These are phyloP conservation scores for Microctenopoma steveboyesi DNA, from an alignment of 2,797 vertebrate genomes.

Conservation along the genomic window DNA sequence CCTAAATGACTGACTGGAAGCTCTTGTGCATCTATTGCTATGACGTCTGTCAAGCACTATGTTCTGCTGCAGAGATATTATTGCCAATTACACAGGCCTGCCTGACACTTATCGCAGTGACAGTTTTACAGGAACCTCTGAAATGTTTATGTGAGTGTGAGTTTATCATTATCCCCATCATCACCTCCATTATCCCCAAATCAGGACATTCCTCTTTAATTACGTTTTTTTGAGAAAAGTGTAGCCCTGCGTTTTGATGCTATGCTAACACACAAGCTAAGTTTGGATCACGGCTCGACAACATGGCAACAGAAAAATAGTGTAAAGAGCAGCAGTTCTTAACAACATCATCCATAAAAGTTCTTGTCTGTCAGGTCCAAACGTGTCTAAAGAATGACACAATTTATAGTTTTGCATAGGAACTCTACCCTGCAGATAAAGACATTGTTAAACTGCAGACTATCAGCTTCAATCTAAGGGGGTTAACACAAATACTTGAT, in stretches of 20 bases:
- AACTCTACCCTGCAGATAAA: no score
- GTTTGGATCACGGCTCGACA: slow-evolving; percentile 64
- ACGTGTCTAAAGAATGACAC: no score
- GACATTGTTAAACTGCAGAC: no score
- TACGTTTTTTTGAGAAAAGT: not conserved
- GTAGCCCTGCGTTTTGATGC: slow-evolving; percentile 48
- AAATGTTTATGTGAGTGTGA: slow-evolving; percentile 52
- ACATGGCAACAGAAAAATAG: slow-evolving; percentile 48
- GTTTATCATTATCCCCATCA: slow-evolving; percentile 54
- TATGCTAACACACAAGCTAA: slow-evolving; percentile 52
- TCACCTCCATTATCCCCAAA: slow-evolving; percentile 31
- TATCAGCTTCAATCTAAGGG: no score
- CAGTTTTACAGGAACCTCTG: slow-evolving; percentile 41
- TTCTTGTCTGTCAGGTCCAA: slow-evolving; percentile 10
- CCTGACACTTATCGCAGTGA: slow-evolving; percentile 40
- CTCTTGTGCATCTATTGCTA: slow-evolving; percentile 11
- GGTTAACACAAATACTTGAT: no score
- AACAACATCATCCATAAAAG: slow-evolving; percentile 38
- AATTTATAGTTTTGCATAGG: no score
- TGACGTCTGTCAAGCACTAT: slow-evolving; percentile 20
- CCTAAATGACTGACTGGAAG: slow-evolving; percentile 54
- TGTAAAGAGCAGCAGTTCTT: slow-evolving; percentile 40
- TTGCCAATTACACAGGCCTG: slow-evolving; percentile 17
- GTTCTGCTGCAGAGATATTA: slow-evolving; percentile 28
- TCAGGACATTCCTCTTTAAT: no score